Evolutionary conservation across 2,888 invertebrate species (phyloP), one percentile per base, ranked within the genome.

Genomic region (Nudaria mundana): DNA sequence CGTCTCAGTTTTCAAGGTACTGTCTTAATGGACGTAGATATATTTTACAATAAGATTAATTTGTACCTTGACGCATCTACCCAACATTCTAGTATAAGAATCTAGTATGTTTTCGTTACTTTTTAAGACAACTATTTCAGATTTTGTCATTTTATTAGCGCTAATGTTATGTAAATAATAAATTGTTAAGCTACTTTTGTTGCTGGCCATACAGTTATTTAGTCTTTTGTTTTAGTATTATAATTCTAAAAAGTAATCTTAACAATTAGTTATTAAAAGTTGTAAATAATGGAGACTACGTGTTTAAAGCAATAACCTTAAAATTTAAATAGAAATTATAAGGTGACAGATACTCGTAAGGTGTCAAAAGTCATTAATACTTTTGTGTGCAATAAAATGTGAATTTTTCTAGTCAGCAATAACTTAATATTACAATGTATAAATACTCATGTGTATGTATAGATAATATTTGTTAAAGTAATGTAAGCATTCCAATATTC

Each of bases 281-380:
- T 77, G 72, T 63, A 70, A 62, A 63, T 58, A 55, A 7, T 18
- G 31, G 40, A 44, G 54, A 52, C 57, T 70, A 83, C 85, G 84
- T 84, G 84, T 85, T 66, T 59, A 68, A 83, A 85, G 85, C 85
- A 85, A 85, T 85, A 85, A 78, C 62, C 63, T 67, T 52, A 45
- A 45, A 37, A n/a, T 28, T 46, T 39, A 10, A 31, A 33, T 23
- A 20, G 15, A 32, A 24, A 28, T 26, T 13, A n/a, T 34, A 31
- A 5, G 28, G 28, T 16, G 28, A 34, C 34, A 30, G 16, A 22
- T 23, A 24, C n/a, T n/a, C n/a, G n/a, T n/a, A n/a, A n/a, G n/a
- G n/a, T 30, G 12, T 22, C 22, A 60, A 57, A 68, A 64, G 64
- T 63, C 35, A 59, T 44, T 63, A 56, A 67, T 66, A 65, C 60